Conservation (phyloP, 2,888 invertebrate species). For the Hofmannophila pseudospretella region DNA sequence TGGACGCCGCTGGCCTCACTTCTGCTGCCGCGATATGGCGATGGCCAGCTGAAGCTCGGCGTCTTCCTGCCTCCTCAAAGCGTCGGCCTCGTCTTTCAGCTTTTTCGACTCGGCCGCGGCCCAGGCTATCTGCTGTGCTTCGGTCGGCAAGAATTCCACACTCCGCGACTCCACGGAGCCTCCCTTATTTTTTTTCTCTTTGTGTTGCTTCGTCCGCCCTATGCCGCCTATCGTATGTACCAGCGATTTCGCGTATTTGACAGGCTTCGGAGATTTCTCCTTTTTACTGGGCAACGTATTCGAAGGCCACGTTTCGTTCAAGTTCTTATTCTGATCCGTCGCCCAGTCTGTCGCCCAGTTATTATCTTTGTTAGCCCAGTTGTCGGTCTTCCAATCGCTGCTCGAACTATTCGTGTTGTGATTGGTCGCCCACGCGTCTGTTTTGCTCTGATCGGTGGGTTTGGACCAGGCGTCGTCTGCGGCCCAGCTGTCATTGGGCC, state of each 20-base stretch:
- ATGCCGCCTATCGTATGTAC: constrained; percentile 72
- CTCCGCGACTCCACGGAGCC: constrained; percentile 30
- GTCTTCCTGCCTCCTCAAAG: constrained; percentile 79
- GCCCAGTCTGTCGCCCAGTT: constrained; percentile 55
- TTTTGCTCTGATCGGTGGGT: constrained; percentile 18
- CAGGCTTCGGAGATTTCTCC: constrained; percentile 69
- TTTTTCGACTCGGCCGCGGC: constrained; percentile 83
- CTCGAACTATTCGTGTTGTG: constrained; percentile 17
- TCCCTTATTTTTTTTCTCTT: constrained; percentile 53
- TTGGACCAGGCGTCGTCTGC: constrained; percentile 54
- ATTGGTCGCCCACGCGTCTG: constrained; percentile 30
- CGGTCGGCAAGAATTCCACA: constrained; percentile 59
- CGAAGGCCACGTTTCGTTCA: constrained; percentile 66
- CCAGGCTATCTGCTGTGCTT: constrained; percentile 86
- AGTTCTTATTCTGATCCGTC: constrained; percentile 47
- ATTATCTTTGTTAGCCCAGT: constrained; percentile 44
- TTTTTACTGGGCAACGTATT: constrained; percentile 63
- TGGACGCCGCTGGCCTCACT: constrained; percentile 35
- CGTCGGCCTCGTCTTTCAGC: constrained; percentile 79
- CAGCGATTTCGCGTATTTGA: constrained; percentile 63
- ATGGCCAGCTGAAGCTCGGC: constrained; percentile 86
- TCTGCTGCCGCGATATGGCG: constrained; percentile 79
- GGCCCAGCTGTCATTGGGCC: constrained; percentile 63
- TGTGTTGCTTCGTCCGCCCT: constrained; percentile 45
- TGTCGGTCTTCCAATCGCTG: constrained; percentile 47